Conservation (phyloP, 2,888 invertebrate genomes). For the Callimorpha dominula region DNA sequence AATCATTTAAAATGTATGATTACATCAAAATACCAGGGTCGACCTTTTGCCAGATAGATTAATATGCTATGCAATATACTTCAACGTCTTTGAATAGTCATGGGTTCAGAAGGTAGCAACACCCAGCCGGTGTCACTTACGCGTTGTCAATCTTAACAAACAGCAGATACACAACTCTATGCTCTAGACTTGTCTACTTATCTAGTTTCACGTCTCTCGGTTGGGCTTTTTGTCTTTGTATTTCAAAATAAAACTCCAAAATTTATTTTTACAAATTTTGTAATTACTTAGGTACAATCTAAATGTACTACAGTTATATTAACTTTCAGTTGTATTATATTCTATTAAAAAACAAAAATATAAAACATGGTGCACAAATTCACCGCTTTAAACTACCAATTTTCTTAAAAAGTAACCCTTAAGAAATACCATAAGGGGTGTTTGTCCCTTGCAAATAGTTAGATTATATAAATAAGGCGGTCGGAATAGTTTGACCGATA, state of each 20-base stretch:
- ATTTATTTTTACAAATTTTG: neutral
- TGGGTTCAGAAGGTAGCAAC: no score
- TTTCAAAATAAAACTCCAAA: neutral
- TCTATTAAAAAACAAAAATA: neutral
- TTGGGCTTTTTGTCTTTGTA: no score
- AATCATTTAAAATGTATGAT: no score
- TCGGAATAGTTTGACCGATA: slow-evolving; percentile 78
- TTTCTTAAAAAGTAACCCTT: slow-evolving; percentile 37
- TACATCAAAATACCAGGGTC: no score
- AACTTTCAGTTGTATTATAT: neutral
- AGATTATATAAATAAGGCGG: slow-evolving; percentile 86
- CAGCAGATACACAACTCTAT: no score
- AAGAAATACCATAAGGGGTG: slow-evolving; percentile 67
- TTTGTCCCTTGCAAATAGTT: slow-evolving; percentile 84
- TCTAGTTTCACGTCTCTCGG: no score
- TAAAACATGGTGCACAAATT: slow-evolving; percentile 17
- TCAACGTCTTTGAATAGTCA: no score
- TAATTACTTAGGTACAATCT: neutral
- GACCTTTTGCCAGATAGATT: no score
- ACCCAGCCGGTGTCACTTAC: no score
- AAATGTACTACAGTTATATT: neutral
- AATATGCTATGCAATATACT: no score
- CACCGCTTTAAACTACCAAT: slow-evolving; percentile 30
- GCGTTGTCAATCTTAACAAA: no score
- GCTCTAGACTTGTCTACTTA: no score